Evolutionary conservation across 2,888 invertebrate genomes (phyloP), one percentile per base, ranked within the genome.

Genomic region (Tetrapedia diversipes): DNA sequence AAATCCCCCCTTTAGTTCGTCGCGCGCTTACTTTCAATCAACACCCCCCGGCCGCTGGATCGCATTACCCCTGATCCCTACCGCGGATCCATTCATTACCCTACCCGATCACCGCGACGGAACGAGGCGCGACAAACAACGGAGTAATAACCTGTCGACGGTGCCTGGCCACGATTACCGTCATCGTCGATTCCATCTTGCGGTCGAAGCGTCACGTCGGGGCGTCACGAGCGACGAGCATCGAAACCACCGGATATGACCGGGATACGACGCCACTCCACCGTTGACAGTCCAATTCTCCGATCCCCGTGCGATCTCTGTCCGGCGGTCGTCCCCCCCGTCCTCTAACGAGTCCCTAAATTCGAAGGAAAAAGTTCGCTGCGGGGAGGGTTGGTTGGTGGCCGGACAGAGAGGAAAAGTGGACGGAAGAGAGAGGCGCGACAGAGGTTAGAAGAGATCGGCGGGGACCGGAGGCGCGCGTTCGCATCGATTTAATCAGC

Each of bases 401-500:
- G 29, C 27, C n/a, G 41, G 41, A 34, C n/a, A 10, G 32, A 56
- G 34, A 32, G 22, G 39, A 49, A 39, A 16, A 16, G 37, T 11
- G 29, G 27, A 8, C 14, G 32, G 47, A 47, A 41, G 16, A 16
- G 47, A 27, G 27, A n/a, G n/a, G n/a, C n/a, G n/a, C n/a, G n/a
- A n/a, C n/a, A n/a, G n/a, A n/a, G n/a, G n/a, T n/a, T n/a, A n/a
- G 4, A n/a, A 45, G 60, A 60, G 49, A 64, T 72, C 72, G 54
- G 43, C 63, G 49, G 39, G 56, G 61, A 47, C 68, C 60, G 53
- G n/a, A n/a, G n/a, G n/a, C n/a, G n/a, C n/a, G 65, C 56, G 72
- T 77, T 82, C 83, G 87, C 86, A 89, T 90, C 89, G 90, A 90
- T 90, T 90, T 87, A 88, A 89, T 89, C 87, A 85, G 77, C 69